A percentile compares a stretch with the other conserved stretches of the same genome.
phyloP scores from a whole-genome alignment of 2,113 vertebrate genomes.

The Vulpes ferrilata region DNA sequence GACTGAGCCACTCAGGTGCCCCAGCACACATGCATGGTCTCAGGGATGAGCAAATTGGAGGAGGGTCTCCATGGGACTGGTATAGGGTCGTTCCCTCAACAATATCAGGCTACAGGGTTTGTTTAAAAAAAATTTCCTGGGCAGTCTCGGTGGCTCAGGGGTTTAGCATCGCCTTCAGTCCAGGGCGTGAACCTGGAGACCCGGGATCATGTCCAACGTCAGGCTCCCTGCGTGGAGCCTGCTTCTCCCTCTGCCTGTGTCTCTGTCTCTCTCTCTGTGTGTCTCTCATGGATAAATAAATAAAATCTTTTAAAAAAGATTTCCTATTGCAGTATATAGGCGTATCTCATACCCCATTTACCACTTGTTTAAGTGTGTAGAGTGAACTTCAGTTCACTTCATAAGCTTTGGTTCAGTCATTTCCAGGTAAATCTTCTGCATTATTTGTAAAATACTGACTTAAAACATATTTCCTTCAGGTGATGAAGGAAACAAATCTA shows the following conservation, averaged over 20 bases:
- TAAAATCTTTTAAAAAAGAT: not conserved
- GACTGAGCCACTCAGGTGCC: too few relatives aligned
- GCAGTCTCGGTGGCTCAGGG: too few relatives aligned
- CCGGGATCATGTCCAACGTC: too few relatives aligned
- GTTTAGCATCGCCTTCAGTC: too few relatives aligned
- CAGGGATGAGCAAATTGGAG: not conserved
- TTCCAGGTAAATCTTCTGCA: not conserved
- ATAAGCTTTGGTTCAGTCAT: not conserved
- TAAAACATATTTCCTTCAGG: not conserved
- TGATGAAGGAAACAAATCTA: not conserved
- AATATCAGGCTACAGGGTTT: not conserved
- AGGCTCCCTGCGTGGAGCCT: too few relatives aligned
- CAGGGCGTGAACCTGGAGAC: too few relatives aligned
- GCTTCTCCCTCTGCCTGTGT: too few relatives aligned
- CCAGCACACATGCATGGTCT: too few relatives aligned
- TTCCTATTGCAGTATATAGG: not conserved
- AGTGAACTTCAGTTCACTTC: not conserved
- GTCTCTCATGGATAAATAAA: too few relatives aligned
- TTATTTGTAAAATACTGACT: constrained; percentile 15
- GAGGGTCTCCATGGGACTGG: not conserved
- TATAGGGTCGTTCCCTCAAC: not conserved
- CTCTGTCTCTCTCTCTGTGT: too few relatives aligned
- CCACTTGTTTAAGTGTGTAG: not conserved
- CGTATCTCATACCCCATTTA: not conserved
- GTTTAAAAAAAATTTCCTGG: not conserved